Evolutionary conservation across 2,888 invertebrate genomes (phyloP), one percentile per base, ranked within the genome.

Genomic region (Carterocephalus palaemon): DNA sequence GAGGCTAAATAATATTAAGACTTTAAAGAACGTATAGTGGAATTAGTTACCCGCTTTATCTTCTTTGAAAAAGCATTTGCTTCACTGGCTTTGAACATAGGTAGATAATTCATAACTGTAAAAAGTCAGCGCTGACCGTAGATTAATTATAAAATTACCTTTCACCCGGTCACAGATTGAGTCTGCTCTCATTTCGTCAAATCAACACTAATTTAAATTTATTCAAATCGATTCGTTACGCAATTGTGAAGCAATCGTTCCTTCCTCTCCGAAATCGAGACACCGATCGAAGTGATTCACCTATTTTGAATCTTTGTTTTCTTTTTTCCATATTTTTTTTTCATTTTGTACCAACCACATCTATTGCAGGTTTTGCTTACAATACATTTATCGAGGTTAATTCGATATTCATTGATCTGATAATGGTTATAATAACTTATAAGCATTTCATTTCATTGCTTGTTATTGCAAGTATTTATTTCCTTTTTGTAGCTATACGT

Each of bases 181-280:
- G 50, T 59, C 60, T 47, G 57, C 54, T 56, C 57, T 54, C 55
- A 54, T 59, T 66, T 58, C 51, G 52, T 54, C 29, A 52, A 31
- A 37, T 45, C 33, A 46, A 48, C 47, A 51, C 48, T 38, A 48
- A 42, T 42, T 42, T 42, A 26, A 42, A 42, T 42, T n/a, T 42
- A 42, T 42, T 42, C 5, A 28, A 42, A 42, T 42, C 42, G 26
- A 42, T 28, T 34, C 34, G 28, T 34, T 28, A 20, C 15, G 29
- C 39, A 29, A 23, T 31, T 7, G 8, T 34, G 15, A 9, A n/a
- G 20, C 24, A 13, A 42, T 42, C 26, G 20, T 36, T 36, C 26
- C 22, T 33, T 36, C 13, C 24, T 34, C 15, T 28, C 26, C 26
- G 19, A 28, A 43, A 26, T 28, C 7, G 29, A 10, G 19, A 36